A percentile compares a stretch with the other conserved stretches of the same genome.
Evolutionary conservation across 2,888 invertebrate genomes (phyloP).

Genomic region (Zootermopsis nevadensis): DNA sequence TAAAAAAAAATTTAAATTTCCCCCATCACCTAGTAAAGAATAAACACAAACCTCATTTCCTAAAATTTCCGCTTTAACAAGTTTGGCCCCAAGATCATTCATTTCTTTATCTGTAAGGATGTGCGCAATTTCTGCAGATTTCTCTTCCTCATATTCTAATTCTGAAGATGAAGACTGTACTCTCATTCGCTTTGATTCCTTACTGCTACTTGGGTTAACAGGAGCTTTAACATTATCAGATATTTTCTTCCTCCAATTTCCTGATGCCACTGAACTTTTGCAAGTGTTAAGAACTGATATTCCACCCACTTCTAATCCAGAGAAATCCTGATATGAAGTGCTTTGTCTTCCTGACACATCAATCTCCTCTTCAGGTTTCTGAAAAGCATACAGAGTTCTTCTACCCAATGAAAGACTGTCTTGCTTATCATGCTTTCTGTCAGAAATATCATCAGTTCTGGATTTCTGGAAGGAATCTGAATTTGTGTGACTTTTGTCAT

Average conservation of each 20-base stretch:
- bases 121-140: not conserved
- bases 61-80: slow-evolving; percentile 94
- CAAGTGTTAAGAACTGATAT: not conserved
- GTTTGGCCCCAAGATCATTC: slow-evolving; percentile 90
- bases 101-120: slow-evolving; percentile 83
- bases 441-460: not conserved
- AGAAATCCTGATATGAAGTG: not conserved
- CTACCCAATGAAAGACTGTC: not conserved
- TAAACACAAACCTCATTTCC: slow-evolving; percentile 73
- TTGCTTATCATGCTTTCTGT: not conserved
- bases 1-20: too few relatives aligned
- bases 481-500: not conserved
- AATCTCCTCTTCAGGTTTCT: slow-evolving; percentile 57
- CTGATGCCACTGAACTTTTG: not conserved
- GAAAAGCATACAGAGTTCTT: slow-evolving; percentile 53
- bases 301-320: not conserved
- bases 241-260: slow-evolving; percentile 51
- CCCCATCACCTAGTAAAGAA: too few relatives aligned
- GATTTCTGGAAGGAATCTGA: not conserved
- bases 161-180: slow-evolving; percentile 29
- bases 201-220: slow-evolving; percentile 44
- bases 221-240: slow-evolving; percentile 45
- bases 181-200: not conserved
- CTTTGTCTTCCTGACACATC: slow-evolving; percentile 42
- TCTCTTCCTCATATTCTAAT: slow-evolving; percentile 44